phyloP scores from a whole-genome alignment of 1,140 invertebrate species.

The Euwallacea similis region DNA sequence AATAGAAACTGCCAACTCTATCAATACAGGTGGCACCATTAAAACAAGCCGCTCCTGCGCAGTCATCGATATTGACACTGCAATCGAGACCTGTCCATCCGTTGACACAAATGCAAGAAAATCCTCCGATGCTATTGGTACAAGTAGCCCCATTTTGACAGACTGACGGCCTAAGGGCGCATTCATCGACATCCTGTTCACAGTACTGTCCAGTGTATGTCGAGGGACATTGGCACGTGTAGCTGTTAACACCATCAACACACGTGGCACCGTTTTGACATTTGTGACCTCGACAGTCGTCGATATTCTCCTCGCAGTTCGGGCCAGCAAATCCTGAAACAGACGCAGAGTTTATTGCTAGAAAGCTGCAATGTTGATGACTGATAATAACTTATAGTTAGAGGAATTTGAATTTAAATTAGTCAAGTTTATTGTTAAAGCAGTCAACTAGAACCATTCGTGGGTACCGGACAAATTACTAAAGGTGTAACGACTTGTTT shows the following conservation, averaged over 20 bases:
- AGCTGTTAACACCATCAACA: slow-evolving; percentile 82
- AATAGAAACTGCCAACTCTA: slow-evolving; percentile 91
- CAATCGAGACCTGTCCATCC: slow-evolving; percentile 92
- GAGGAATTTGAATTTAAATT: slow-evolving; percentile 3
- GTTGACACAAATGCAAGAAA: slow-evolving; percentile 95
- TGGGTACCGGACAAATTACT: slow-evolving; percentile 6
- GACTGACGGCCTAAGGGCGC: slow-evolving; percentile 74
- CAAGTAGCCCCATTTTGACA: slow-evolving; percentile 96
- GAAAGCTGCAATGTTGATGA: too few species aligned
- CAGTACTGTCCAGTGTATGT: slow-evolving; percentile 85
- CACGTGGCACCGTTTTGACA: slow-evolving; percentile 92
- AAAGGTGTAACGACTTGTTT: slow-evolving; percentile 7
- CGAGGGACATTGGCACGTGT: slow-evolving; percentile 84
- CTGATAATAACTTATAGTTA: not conserved
- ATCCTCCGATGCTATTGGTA: slow-evolving; percentile 86
- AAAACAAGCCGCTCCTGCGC: slow-evolving; percentile 88
- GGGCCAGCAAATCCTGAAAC: slow-evolving; percentile 79
- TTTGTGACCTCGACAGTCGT: slow-evolving; percentile 85
- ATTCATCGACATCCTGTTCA: slow-evolving; percentile 79
- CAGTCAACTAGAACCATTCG: slow-evolving; percentile 10
- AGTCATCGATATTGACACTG: slow-evolving; percentile 92
- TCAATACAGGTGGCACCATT: slow-evolving; percentile 97
- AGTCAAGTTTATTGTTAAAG: slow-evolving; percentile 22
- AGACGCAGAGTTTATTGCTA: slow-evolving; percentile 12
- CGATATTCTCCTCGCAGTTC: slow-evolving; percentile 87